These are phyloP conservation scores for Typhlichthys eigenmanni DNA, from an alignment of 2,797 vertebrate species.

Conservation along the genomic window DNA sequence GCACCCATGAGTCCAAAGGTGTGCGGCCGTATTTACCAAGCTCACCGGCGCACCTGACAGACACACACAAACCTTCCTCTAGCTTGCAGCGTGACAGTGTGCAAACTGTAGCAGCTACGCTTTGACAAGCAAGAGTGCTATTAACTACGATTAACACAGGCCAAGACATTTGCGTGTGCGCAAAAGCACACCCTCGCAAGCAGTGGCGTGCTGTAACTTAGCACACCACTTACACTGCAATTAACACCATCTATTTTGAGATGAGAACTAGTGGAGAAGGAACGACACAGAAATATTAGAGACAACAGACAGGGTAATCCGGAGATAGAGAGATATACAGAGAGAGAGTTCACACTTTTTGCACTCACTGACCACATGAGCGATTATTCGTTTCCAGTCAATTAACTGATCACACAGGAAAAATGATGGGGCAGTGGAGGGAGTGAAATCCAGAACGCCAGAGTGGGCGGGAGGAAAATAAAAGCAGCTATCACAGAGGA, in stretches of 20 bases:
- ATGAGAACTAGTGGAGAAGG: neutral
- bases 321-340: neutral
- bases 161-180: neutral
- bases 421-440: neutral
- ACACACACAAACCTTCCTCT: neutral
- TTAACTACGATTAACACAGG: neutral
- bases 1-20: slow-evolving; percentile 45
- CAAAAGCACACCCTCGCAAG: neutral
- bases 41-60: slow-evolving; percentile 12
- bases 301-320: neutral
- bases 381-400: neutral
- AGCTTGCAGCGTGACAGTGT: neutral
- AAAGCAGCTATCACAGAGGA: too few relatives aligned
- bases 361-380: neutral
- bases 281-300: neutral
- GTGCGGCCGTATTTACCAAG: slow-evolving; percentile 29
- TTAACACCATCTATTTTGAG: slow-evolving; percentile 21
- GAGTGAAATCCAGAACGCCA: neutral
- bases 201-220: slow-evolving; percentile 2
- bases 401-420: neutral
- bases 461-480: neutral
- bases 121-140: slow-evolving; percentile 13
- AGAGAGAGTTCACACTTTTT: too few relatives aligned
- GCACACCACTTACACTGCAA: slow-evolving; percentile 12
- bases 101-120: neutral